A percentile compares a stretch with the other conserved stretches of the same genome.
Conservation (phyloP, 2,113 vertebrate species). For the Poecile atricapillus region DNA sequence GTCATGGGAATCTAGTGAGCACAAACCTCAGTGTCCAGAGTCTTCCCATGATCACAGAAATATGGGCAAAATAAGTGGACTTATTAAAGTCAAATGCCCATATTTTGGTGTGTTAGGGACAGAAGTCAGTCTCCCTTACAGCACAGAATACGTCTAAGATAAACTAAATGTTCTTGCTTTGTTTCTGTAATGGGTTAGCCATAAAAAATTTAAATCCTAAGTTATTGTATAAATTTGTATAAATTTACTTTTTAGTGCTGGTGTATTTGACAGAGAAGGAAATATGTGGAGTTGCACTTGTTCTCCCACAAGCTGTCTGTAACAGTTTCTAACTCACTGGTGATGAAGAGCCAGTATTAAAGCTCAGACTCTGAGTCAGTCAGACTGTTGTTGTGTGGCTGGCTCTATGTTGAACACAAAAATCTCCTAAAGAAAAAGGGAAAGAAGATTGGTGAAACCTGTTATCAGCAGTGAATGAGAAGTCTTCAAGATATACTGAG, state of each 20-base stretch:
- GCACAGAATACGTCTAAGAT: background rate
- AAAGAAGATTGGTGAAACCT: background rate
- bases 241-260: background rate
- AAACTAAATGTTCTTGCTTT: background rate
- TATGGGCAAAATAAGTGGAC: background rate
- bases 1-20: background rate
- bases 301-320: background rate
- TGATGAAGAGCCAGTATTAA: background rate
- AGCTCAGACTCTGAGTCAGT: background rate
- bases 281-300: background rate
- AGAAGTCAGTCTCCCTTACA: background rate
- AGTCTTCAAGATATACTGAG: background rate
- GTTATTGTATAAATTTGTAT: background rate
- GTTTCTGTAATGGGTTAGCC: background rate
- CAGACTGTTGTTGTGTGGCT: accelerated
- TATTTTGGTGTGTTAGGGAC: background rate
- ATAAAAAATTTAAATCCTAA: background rate
- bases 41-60: background rate
- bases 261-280: background rate
- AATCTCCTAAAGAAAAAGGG: background rate
- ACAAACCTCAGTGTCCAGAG: background rate
- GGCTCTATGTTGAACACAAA: background rate
- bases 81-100: background rate
- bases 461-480: background rate
- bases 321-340: background rate